These are phyloP conservation scores for Artemia sinica DNA, from an alignment of 2,888 invertebrate species.

Conservation along the genomic window DNA sequence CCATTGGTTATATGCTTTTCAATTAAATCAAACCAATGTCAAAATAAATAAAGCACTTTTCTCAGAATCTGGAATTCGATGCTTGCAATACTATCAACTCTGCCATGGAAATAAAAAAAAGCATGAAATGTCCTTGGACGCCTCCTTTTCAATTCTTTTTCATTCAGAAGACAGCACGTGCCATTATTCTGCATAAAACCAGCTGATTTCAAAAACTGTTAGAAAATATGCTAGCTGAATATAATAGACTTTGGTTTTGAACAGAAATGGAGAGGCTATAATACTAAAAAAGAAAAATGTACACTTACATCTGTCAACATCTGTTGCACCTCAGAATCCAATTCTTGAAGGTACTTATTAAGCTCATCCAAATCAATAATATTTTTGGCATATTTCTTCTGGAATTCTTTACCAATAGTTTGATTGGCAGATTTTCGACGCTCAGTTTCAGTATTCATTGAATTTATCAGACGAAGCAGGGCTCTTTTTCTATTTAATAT, in stretches of 20 bases:
- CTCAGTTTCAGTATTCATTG: conserved; percentile 80
- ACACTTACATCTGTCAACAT: conserved; percentile 49
- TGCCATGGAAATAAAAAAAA: no score
- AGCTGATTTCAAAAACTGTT: neutral
- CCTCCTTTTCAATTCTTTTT: no score
- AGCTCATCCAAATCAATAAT: conserved; percentile 77
- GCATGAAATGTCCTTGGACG: no score
- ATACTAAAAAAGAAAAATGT: no score
- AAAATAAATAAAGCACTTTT: no score
- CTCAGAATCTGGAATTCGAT: no score
- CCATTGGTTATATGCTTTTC: no score
- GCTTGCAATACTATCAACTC: no score
- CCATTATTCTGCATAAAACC: neutral
- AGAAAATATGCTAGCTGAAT: neutral
- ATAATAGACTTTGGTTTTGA: neutral
- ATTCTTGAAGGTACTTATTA: conserved; percentile 69
- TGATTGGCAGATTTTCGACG: conserved; percentile 61
- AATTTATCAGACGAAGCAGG: conserved; percentile 58
- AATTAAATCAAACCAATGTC: no score
- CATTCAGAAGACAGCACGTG: no score
- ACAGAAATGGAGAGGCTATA: neutral
- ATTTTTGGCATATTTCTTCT: conserved; percentile 64
- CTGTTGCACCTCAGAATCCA: conserved; percentile 64
- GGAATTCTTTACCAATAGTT: conserved; percentile 65
- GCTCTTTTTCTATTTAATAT: conserved; percentile 61